phyloP scores from a whole-genome alignment of 2,888 invertebrate genomes.

The Rhingia campestris region DNA sequence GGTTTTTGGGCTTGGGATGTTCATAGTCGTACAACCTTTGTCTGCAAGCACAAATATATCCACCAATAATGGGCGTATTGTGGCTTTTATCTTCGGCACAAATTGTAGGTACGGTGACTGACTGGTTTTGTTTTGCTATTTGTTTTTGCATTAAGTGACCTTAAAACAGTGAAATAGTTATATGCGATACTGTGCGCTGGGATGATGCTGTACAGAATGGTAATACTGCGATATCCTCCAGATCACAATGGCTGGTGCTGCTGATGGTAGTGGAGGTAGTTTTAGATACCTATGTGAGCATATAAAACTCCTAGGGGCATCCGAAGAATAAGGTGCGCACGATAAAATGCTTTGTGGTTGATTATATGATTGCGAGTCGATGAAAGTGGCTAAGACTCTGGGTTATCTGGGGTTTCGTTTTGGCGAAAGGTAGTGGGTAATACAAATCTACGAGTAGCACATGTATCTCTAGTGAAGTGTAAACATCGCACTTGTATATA shows the following conservation, averaged over 20 bases:
- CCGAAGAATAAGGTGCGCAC: slow-evolving; percentile 71
- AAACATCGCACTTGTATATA: slow-evolving; percentile 59
- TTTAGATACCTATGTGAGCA: slow-evolving; percentile 46
- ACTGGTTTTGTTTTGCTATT: slow-evolving; percentile 25
- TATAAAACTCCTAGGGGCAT: slow-evolving; percentile 63
- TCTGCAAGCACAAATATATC: slow-evolving; percentile 58
- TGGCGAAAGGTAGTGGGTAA: slow-evolving; percentile 62
- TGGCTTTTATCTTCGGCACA: slow-evolving; percentile 70
- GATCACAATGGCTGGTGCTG: slow-evolving; percentile 59
- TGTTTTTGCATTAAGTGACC: slow-evolving; percentile 64
- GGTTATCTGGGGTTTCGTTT: slow-evolving; percentile 44
- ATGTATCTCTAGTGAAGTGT: slow-evolving; percentile 62
- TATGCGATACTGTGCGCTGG: slow-evolving; percentile 40
- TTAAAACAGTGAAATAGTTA: slow-evolving; percentile 61
- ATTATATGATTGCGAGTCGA: slow-evolving; percentile 70
- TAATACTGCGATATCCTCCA: slow-evolving; percentile 62
- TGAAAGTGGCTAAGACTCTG: slow-evolving; percentile 58
- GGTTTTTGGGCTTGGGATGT: slow-evolving; percentile 59
- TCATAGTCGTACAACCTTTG: slow-evolving; percentile 21
- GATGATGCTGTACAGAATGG: slow-evolving; percentile 41
- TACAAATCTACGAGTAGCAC: slow-evolving; percentile 65
- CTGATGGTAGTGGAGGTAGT: slow-evolving; percentile 33
- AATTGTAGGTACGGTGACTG: slow-evolving; percentile 51
- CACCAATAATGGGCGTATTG: slow-evolving; percentile 72
- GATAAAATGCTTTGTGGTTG: slow-evolving; percentile 73